Evolutionary conservation across 2,797 vertebrate species (phyloP), one percentile per base, ranked within the genome.

Genomic region (Anisognathus igniventris): DNA sequence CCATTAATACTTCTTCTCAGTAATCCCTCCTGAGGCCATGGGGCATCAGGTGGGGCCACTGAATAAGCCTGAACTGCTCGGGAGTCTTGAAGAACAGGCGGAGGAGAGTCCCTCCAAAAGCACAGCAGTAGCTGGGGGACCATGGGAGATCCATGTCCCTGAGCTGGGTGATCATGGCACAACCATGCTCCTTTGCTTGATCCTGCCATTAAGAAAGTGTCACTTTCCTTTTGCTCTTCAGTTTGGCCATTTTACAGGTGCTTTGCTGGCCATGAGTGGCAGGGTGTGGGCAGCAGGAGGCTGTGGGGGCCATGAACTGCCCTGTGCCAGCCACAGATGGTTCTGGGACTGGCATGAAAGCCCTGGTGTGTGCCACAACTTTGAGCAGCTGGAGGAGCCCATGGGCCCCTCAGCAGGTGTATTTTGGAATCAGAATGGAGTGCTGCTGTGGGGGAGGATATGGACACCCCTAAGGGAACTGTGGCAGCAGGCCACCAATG

Each of bases 401-500:
- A 4, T 2, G 10, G 39, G 10, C 4, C 14, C 16, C 13, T 28
- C 27, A 64, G 71, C 13, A 27, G 37, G n/a, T 27, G 37, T 2
- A 8, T 68, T 85, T 60, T 33, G 13, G 77, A 68, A 56, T 44
- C 23, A 19, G 35, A 47, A 33, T 10, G 33, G 47, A 33, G 12
- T 44, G 18, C 17, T 64, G 50, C 31, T 72, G 17, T 30, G 31
- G 18, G 45, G 12, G 5, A 56, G 5, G 12, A 3, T 11, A 6
- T 2, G 5, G 13, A 9, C 17, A 31, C 15, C 39, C 19, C 25
- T 11, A 19, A n/a, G 35, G 45, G 45, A 45, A 4, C 31, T 40
- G 77, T 0, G 2, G 28, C 30, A 14, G 14, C 19, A 14, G 64
- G 9, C 11, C 17, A 14, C 31, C 12, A 5, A 0, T 0, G 2